phyloP scores from a whole-genome alignment of 2,888 invertebrate species.

The Hecatera dysodea region DNA sequence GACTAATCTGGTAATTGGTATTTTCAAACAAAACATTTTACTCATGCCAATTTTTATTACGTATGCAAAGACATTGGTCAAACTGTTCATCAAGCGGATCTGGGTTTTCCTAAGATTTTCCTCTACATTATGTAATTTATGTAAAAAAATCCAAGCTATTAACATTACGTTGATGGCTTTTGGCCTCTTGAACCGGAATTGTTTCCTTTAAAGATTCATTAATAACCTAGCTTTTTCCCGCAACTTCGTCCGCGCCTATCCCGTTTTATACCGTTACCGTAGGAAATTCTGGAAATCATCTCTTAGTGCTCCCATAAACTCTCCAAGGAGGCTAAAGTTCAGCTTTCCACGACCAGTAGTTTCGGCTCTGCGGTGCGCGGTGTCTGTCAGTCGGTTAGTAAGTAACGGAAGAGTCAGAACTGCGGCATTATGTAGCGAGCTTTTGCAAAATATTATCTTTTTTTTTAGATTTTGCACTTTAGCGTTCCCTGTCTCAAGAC shows the following conservation, averaged over 20 bases:
- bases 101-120: conserved; percentile 37
- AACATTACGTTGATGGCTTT: conserved; percentile 3
- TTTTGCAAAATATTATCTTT: background rate
- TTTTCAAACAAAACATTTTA: conserved; percentile 39
- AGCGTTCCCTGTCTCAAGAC: no score
- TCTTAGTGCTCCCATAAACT: no score
- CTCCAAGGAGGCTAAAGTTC: no score
- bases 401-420: no score
- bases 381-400: no score
- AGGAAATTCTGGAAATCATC: no score
- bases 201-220: background rate
- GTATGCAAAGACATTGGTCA: conserved; percentile 17
- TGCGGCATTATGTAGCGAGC: background rate
- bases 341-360: no score
- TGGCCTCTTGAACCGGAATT: conserved; percentile 20
- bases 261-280: no score
- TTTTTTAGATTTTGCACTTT: no score
- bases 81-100: conserved; percentile 5
- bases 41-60: conserved; percentile 29
- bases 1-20: conserved; percentile 38
- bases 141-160: background rate
- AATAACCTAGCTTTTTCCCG: conserved; percentile 4
- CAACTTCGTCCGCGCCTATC: no score
- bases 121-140: background rate
- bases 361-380: no score